Evolutionary conservation across 1,140 invertebrate genomes (phyloP).

Genomic region (Scaptomyza pallida): DNA sequence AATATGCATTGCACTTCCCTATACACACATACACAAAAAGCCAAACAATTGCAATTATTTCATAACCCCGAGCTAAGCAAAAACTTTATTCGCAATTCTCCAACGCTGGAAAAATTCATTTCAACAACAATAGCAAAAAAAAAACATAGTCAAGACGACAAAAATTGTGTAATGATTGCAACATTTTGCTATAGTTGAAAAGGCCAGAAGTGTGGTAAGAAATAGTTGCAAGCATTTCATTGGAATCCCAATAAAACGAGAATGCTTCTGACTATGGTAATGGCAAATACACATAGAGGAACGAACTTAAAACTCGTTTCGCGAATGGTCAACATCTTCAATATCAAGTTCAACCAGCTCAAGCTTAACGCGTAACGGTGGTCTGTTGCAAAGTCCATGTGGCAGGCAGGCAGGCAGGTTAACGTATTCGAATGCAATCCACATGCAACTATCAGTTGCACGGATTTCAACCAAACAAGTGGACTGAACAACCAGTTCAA

Average conservation of each 20-base stretch:
- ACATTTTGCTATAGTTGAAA: conserved; percentile 59
- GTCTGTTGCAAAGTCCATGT: conserved; percentile 5
- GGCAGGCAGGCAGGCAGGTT: conserved; percentile 56
- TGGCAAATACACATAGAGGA: no score
- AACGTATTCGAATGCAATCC: conserved; percentile 35
- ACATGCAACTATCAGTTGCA: conserved; percentile 48
- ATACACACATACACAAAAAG: conserved; percentile 24
- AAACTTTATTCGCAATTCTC: conserved; percentile 67
- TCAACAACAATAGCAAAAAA: conserved; percentile 47
- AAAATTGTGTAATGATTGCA: conserved; percentile 80
- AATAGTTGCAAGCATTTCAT: no score
- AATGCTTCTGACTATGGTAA: conserved; percentile 29
- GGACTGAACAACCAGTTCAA: conserved; percentile 64
- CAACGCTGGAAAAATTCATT: conserved; percentile 57
- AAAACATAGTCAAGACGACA: conserved; percentile 18
- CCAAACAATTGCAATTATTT: conserved; percentile 73
- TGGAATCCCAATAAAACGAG: no score
- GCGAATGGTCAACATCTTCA: conserved; percentile 36
- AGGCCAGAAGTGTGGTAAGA: conserved; percentile 35
- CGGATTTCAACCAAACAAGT: conserved; percentile 66
- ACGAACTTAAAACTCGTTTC: conserved; percentile 50
- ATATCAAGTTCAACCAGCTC: conserved; percentile 78
- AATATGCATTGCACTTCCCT: conserved; percentile 50
- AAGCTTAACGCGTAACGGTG: conserved; percentile 57
- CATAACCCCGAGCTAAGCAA: conserved; percentile 62